Evolutionary conservation across 2,113 vertebrate species (phyloP).

Genomic region (Daboia siamensis): DNA sequence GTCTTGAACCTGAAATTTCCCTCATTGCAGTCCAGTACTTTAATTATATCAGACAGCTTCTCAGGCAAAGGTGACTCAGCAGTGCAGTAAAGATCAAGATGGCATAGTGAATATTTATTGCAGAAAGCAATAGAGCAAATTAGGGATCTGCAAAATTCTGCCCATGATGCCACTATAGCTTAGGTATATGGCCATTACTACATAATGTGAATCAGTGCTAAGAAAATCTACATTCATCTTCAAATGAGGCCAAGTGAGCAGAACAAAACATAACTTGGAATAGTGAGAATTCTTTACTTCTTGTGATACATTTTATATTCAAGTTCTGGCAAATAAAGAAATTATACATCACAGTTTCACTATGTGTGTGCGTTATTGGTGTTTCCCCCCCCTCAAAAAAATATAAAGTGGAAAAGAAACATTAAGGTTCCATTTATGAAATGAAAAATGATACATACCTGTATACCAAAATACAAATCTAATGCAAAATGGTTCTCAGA

Average conservation of each 20-base stretch:
- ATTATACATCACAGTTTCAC: neutral
- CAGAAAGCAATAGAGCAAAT: neutral
- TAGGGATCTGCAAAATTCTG: neutral
- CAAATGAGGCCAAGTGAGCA: neutral
- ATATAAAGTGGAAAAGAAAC: neutral
- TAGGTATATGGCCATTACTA: neutral
- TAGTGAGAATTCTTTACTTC: neutral
- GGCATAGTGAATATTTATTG: neutral
- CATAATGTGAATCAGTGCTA: neutral
- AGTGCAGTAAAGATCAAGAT: neutral
- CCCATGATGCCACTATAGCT: neutral
- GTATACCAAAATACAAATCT: neutral
- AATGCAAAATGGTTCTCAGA: neutral
- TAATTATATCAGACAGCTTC: neutral
- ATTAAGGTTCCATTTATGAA: neutral
- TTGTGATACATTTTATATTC: neutral
- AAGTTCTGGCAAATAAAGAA: neutral
- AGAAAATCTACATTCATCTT: neutral
- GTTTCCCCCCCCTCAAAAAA: neutral
- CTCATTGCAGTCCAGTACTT: neutral
- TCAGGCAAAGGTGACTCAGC: neutral
- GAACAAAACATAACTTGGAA: neutral
- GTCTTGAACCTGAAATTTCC: neutral
- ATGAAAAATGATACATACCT: neutral
- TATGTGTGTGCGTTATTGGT: neutral